Evolutionary conservation across 1,140 invertebrate genomes (phyloP).

Genomic region (Drosophila nannoptera): DNA sequence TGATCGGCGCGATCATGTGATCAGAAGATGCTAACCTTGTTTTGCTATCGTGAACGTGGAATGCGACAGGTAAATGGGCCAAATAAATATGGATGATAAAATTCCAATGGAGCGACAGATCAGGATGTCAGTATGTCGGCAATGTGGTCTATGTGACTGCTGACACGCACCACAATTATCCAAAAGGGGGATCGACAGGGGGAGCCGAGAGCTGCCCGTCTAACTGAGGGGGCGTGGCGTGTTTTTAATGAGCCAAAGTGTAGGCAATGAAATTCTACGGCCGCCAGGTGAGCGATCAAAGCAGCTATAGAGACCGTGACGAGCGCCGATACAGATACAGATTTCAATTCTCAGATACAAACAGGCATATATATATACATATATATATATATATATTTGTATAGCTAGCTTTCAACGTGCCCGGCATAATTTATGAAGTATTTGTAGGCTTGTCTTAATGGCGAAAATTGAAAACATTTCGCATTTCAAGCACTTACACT

Average conservation of each 20-base stretch:
- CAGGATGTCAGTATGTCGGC: constrained; percentile 24
- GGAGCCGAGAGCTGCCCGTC: too few relatives aligned
- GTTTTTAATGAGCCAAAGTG: constrained; percentile 3
- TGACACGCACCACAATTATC: constrained; percentile 33
- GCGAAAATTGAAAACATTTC: constrained; percentile 68
- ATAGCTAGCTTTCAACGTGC: constrained; percentile 41
- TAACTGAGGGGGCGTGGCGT: neutral
- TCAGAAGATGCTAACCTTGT: constrained; percentile 7
- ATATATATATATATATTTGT: neutral
- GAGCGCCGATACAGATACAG: constrained; percentile 37
- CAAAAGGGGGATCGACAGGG: neutral
- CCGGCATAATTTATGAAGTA: constrained; percentile 64
- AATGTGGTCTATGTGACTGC: constrained; percentile 36
- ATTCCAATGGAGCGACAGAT: constrained; percentile 24
- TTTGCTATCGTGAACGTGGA: constrained; percentile 1
- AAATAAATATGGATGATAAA: constrained; percentile 40
- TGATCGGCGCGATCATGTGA: constrained; percentile 20
- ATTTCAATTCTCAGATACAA: constrained; percentile 22
- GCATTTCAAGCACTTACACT: constrained; percentile 62
- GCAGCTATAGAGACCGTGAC: constrained; percentile 1
- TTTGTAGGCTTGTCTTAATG: constrained; percentile 75
- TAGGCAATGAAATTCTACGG: neutral
- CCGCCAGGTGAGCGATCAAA: constrained; percentile 22
- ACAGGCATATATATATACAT: neutral
- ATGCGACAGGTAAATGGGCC: constrained; percentile 36